Evolutionary conservation across 2,888 invertebrate genomes (phyloP).

Genomic region (Calameuta pallipes): DNA sequence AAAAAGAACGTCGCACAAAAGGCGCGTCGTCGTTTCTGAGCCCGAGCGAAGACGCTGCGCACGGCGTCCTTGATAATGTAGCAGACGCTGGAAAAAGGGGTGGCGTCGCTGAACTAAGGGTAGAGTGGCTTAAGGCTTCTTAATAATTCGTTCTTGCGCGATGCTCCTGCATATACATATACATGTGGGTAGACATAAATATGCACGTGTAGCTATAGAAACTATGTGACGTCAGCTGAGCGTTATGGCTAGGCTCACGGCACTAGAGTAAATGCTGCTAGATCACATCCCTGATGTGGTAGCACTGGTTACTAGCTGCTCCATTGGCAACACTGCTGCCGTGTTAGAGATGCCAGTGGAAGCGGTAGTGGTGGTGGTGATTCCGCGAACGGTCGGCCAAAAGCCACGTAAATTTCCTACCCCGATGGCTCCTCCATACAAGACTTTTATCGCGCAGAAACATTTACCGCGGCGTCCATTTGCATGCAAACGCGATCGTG

Average conservation of each 20-base stretch:
- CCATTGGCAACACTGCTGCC: not conserved
- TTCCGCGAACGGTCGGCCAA: slow-evolving; percentile 13
- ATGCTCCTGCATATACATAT: not conserved
- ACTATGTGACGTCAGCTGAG: not conserved
- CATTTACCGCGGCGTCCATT: slow-evolving; percentile 56
- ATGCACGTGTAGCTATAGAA: not conserved
- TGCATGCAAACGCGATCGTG: slow-evolving; percentile 59
- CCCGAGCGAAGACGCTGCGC: slow-evolving; percentile 17
- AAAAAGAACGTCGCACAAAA: slow-evolving; percentile 27
- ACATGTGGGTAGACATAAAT: not conserved
- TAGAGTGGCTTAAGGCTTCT: slow-evolving; percentile 54
- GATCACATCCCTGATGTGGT: not conserved
- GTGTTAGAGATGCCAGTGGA: not conserved
- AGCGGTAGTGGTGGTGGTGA: not conserved
- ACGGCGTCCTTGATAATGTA: slow-evolving; percentile 51
- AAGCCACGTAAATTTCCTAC: slow-evolving; percentile 50
- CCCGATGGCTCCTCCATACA: slow-evolving; percentile 48
- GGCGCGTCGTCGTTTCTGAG: slow-evolving; percentile 25
- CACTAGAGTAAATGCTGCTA: not conserved
- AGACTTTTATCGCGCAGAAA: slow-evolving; percentile 60
- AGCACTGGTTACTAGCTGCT: not conserved
- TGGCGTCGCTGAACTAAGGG: slow-evolving; percentile 11
- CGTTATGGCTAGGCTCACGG: not conserved
- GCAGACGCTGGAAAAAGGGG: slow-evolving; percentile 29
- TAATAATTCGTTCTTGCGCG: slow-evolving; percentile 49